Evolutionary conservation across 1,140 invertebrate genomes (phyloP).

Genomic region (Drosophila virilis): DNA sequence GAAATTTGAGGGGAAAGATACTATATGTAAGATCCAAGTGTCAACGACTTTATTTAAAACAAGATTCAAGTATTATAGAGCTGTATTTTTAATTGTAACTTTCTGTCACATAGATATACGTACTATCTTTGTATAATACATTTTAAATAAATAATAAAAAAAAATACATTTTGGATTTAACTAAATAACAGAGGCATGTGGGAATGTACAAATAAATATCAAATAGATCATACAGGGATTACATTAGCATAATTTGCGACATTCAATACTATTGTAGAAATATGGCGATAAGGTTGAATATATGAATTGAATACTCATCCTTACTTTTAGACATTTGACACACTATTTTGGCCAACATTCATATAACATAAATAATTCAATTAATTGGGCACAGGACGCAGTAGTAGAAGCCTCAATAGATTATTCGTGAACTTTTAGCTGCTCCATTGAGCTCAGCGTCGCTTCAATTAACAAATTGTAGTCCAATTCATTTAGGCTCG

Average conservation of each 20-base stretch:
- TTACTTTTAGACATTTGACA: conserved; percentile 40
- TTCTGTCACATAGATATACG: no score
- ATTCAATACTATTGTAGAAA: neutral
- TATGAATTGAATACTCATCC: neutral
- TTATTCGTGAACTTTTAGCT: conserved; percentile 57
- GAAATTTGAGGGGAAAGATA: conserved; percentile 1
- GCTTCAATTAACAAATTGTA: conserved; percentile 93
- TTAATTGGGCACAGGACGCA: neutral
- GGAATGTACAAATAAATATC: neutral
- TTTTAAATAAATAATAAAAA: neutral
- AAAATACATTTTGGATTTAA: neutral
- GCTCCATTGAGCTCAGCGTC: conserved; percentile 86
- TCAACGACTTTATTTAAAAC: no score
- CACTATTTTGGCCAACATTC: conserved; percentile 33
- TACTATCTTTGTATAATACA: neutral
- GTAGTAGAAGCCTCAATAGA: neutral
- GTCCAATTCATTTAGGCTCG: conserved; percentile 91
- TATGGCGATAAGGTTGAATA: no score
- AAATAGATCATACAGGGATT: neutral
- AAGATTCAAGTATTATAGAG: no score
- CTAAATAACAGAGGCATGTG: neutral
- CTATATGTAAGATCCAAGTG: neutral
- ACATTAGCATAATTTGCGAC: no score
- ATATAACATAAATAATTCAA: conserved; percentile 15
- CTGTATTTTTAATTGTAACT: no score